Base-by-base conservation (phyloP, 2,113 vertebrate species). In the Epinephelus lanceolatus region DNA sequence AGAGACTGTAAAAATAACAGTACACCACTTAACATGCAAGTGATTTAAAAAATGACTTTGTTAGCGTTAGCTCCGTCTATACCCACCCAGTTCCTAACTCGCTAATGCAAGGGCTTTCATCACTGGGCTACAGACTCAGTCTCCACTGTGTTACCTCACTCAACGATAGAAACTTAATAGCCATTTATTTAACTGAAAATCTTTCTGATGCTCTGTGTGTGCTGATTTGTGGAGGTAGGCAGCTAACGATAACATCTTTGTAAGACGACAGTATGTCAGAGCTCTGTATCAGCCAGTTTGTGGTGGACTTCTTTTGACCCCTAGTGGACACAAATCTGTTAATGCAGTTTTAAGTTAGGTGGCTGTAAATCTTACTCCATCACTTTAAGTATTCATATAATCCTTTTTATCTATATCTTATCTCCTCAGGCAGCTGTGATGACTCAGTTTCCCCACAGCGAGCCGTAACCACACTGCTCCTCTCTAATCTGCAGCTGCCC, bases 401-500 rank as follows among this genome's bases (percentile, higher is more conserved):
- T 71, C 61, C 18, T 12, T 33, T 73, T 65, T 67, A 45, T 82
- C 67, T 51, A 12, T 23, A 47, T 78, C 67, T 89, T 67, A 86
- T 88, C 88, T 71, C 21, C n/a, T 62, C 66, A 25, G 77, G 49
- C 57, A 23, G 49, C 67, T 12, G 30, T 4, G 42, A 76, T 85
- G 80, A 86, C 81, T 89, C 89, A 77, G 33, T 70, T 67, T 69
- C 45, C 17, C 80, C 71, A 68, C 70, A 55, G 80, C 0, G 40
- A 76, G 51, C 52, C 52, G 3, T 81, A 49, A 76, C 19, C 37
- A 67, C 45, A 10, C 61, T 0, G 52, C 66, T 67, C 53, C 59
- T 52, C 60, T 59, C 71, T 91, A 81, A 91, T 88, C 81, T 75
- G 74, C 40, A 47, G 84, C 76, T 70, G 11, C 81, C 45, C 76